Evolutionary conservation across 2,888 invertebrate species (phyloP).

Genomic region (Rambutsinella grinnellia): DNA sequence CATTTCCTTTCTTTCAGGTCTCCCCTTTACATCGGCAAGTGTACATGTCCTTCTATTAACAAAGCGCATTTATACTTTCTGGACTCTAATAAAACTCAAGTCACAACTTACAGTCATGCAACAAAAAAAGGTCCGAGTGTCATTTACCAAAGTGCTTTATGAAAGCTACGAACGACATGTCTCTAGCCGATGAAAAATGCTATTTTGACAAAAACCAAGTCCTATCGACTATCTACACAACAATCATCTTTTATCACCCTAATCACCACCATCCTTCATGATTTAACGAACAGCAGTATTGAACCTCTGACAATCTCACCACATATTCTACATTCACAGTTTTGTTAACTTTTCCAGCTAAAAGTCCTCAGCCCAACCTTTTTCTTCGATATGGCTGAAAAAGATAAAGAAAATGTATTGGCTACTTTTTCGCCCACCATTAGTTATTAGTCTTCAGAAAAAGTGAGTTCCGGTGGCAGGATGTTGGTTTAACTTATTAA

Average conservation of each 20-base stretch:
- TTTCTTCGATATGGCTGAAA: slow-evolving; percentile 19
- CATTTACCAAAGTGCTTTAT: too few relatives aligned
- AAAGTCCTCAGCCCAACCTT: not conserved
- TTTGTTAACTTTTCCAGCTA: too few relatives aligned
- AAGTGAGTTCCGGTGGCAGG: slow-evolving; percentile 54
- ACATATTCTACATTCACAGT: not conserved
- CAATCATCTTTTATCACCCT: not conserved
- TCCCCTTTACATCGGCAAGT: not conserved
- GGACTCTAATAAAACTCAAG: too few relatives aligned
- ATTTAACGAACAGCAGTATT: not conserved
- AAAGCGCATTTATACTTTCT: too few relatives aligned
- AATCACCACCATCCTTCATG: not conserved
- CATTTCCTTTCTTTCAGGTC: not conserved
- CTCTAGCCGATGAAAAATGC: too few relatives aligned
- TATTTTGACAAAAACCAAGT: not conserved
- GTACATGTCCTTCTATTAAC: not conserved
- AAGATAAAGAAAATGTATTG: slow-evolving; percentile 50
- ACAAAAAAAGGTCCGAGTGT: too few relatives aligned
- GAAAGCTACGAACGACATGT: too few relatives aligned
- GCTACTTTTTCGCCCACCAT: slow-evolving; percentile 48
- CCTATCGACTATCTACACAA: not conserved
- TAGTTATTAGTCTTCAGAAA: slow-evolving; percentile 44
- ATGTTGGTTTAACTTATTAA: slow-evolving; percentile 49
- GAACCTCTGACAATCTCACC: not conserved
- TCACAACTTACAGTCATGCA: too few relatives aligned